Conservation (phyloP, 1,140 invertebrate genomes). For the Melitaea cinxia region DNA sequence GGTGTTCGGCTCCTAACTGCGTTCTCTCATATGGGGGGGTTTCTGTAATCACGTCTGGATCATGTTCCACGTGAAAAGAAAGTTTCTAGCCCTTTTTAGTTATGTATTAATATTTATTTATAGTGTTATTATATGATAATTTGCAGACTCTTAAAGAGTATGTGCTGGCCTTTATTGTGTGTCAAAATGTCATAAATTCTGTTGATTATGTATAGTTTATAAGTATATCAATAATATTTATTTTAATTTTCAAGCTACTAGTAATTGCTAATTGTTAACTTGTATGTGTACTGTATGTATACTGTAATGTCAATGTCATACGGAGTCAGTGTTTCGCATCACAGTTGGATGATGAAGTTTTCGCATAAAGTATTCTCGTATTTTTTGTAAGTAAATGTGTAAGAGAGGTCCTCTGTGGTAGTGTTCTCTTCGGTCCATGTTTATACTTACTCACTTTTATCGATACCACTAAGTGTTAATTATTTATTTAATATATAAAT, state of each 20-base stretch:
- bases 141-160: too few species aligned
- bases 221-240: not conserved
- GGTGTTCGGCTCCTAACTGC: too few species aligned
- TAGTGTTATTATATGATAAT: too few species aligned
- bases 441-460: slow-evolving; percentile 41
- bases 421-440: slow-evolving; percentile 12
- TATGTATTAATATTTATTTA: too few species aligned
- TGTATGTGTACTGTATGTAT: not conserved
- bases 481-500: slow-evolving; percentile 56
- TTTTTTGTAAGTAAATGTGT: slow-evolving; percentile 7
- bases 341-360: not conserved
- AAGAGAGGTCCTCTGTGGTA: slow-evolving; percentile 2
- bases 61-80: too few species aligned
- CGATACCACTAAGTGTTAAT: slow-evolving; percentile 52
- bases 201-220: not conserved
- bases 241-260: not conserved
- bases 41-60: too few species aligned
- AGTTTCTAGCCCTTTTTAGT: too few species aligned
- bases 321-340: not conserved
- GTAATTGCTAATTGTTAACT: not conserved
- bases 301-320: not conserved
- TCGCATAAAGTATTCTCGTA: slow-evolving; percentile 7
- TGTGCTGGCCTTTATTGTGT: not conserved
- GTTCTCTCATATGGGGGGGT: too few species aligned
- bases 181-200: not conserved